Base-by-base conservation (phyloP, 2,888 invertebrate genomes). In the Tribolium freemani region DNA sequence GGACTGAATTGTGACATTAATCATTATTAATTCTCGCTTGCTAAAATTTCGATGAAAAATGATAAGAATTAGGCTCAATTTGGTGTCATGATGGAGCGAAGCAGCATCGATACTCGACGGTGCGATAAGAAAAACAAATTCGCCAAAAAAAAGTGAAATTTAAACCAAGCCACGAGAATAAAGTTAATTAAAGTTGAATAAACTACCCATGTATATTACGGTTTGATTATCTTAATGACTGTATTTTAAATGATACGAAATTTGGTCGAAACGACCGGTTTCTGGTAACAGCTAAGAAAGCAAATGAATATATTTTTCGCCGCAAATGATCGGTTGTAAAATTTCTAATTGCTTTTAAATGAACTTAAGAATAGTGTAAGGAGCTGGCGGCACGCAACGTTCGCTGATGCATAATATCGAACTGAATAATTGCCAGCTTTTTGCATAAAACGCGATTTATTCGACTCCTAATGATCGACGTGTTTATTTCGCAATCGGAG, bases 381-480 rank as follows among this genome's bases (percentile, higher is more conserved):
- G 5, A 45, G 38, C 16, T n/a, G 16, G 6, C 57, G 44, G 57
- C 69, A 70, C 69, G 69, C 69, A 16, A 16, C 16, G 16, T 2
- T 16, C 16, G 16, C 16, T 16, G 48, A 70, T 26, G 58, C 16
- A 58, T 20, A 58, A 46, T 48, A 46, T 61, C 38, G 20, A 45
- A 45, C 31, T 31, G 45, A 60, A 69, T 60, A 61, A 69, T 60
- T 53, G 60, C 53, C 20, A 11, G 9, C 16, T 56, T 69, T 70
- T 70, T 70, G 69, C 69, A 70, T 70, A 63, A 63, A 61, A 70
- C 38, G 51, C 54, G 69, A 70, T 70, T 63, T 70, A 70, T 69
- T 51, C 45, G 58, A 50, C 48, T 70, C 61, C 63, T 70, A 63
- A 70, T 54, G 53, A 69, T 58, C 57, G 56, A 48, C 31, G 20